Conservation (phyloP, 37 sponge, comb jelly and placozoan species). For the Mnemiopsis leidyi region DNA sequence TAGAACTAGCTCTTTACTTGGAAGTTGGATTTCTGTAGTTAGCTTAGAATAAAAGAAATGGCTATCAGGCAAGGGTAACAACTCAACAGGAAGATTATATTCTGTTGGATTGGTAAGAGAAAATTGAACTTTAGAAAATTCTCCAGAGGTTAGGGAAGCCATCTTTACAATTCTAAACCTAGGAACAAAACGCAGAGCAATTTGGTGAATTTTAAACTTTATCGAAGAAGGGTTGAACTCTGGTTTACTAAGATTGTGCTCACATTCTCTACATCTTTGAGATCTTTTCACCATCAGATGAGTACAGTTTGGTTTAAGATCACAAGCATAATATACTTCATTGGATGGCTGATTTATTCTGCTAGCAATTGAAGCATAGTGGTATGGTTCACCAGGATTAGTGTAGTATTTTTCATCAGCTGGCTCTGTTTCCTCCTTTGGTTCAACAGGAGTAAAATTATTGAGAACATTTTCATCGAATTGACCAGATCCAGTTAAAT, state of each 20-base stretch:
- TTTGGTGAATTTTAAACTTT: conserved; percentile 66
- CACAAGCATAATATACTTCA: background rate
- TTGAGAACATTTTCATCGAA: conserved; percentile 53
- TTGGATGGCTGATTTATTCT: conserved; percentile 28
- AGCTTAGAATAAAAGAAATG: background rate
- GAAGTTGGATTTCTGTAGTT: conserved; percentile 12
- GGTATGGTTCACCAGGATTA: conserved; percentile 10
- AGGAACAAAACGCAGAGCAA: conserved; percentile 53
- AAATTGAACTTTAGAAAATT: conserved; percentile 5
- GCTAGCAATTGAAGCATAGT: conserved; percentile 12
- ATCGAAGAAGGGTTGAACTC: conserved; percentile 66
- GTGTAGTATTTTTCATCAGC: conserved; percentile 55
- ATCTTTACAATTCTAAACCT: conserved; percentile 40
- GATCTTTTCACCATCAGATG: conserved; percentile 62
- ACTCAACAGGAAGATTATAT: conserved; percentile 31
- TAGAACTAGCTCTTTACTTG: conserved; percentile 24
- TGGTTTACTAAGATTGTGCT: conserved; percentile 64
- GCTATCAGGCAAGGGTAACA: conserved; percentile 24
- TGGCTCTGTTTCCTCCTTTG: conserved; percentile 42
- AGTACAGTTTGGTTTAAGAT: conserved; percentile 37
- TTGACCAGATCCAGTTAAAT: conserved; percentile 36
- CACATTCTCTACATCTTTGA: conserved; percentile 61
- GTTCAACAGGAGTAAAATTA: conserved; percentile 15
- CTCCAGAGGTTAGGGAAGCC: background rate
- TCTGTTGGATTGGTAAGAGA: conserved; percentile 58